Evolutionary conservation across 2,113 vertebrate species (phyloP).

Genomic region (Anoplopoma fimbria): DNA sequence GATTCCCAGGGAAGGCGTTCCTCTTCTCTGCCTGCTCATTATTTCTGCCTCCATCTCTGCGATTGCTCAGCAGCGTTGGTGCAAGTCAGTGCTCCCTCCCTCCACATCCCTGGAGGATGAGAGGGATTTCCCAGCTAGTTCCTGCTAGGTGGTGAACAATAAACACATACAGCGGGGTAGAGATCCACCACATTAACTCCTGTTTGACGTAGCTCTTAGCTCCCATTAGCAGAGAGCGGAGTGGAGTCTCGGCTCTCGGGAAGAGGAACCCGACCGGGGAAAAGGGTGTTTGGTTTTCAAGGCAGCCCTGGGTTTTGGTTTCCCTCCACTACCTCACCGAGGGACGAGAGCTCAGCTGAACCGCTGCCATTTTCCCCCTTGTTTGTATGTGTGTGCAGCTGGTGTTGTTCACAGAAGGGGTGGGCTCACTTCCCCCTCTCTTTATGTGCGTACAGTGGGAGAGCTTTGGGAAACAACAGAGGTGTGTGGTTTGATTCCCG

Average conservation of each 20-base stretch:
- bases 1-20: slow-evolving; percentile 51
- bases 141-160: slow-evolving; percentile 7
- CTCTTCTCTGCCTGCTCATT: slow-evolving; percentile 36
- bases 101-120: slow-evolving; percentile 52
- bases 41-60: slow-evolving; percentile 45
- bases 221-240: not conserved
- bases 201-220: not conserved
- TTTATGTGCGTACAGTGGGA: slow-evolving; percentile 12
- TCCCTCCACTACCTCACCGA: slow-evolving; percentile 43
- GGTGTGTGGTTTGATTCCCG: slow-evolving; percentile 15
- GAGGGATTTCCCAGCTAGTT: slow-evolving; percentile 49
- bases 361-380: slow-evolving; percentile 55
- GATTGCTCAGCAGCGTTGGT: slow-evolving; percentile 55
- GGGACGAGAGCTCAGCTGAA: slow-evolving; percentile 34
- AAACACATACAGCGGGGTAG: not conserved
- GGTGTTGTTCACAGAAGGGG: slow-evolving; percentile 62
- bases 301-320: slow-evolving; percentile 50
- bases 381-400: slow-evolving; percentile 68
- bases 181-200: not conserved
- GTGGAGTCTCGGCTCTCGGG: not conserved
- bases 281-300: slow-evolving; percentile 12
- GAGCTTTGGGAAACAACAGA: slow-evolving; percentile 33
- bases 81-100: slow-evolving; percentile 41
- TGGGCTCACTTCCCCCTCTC: slow-evolving; percentile 36
- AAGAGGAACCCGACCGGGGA: not conserved